Percentiles rank a stretch among this genome's conserved stretches.
Conservation (phyloP, 2,113 vertebrate species). For the Bambusicola thoracicus region DNA sequence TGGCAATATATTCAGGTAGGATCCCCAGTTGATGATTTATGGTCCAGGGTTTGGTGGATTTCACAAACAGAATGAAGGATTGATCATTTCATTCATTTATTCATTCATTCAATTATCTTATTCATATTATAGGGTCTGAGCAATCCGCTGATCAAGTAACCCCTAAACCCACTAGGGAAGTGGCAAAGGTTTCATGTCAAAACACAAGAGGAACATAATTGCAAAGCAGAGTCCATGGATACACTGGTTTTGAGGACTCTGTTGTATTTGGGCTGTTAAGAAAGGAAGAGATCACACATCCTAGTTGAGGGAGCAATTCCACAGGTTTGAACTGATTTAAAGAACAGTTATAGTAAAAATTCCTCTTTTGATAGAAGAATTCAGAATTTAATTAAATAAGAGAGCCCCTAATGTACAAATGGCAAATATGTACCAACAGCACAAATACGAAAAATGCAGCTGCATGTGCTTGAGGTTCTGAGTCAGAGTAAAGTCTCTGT, state of each 20-base stretch:
- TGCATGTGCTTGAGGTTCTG: not conserved
- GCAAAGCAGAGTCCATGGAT: not conserved
- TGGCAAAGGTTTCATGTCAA: not conserved
- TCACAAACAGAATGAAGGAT: not conserved
- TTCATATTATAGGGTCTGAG: not conserved
- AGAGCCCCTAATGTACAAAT: not conserved
- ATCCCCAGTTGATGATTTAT: not conserved
- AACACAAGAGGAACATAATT: not conserved
- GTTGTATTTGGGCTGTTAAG: not conserved
- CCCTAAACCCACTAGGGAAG: not conserved
- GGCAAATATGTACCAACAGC: not conserved
- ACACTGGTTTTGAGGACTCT: not conserved
- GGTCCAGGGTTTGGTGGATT: not conserved
- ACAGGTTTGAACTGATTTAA: not conserved
- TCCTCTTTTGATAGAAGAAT: not conserved
- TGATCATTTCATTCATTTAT: not conserved
- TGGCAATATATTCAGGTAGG: not conserved
- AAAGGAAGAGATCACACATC: accelerated
- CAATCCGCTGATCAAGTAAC: not conserved
- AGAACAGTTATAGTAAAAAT: not conserved
- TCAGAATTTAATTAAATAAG: not conserved
- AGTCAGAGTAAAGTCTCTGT: not conserved
- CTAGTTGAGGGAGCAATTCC: not conserved
- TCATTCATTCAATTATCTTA: not conserved
- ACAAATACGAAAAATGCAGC: not conserved